Evolutionary conservation across 2,797 vertebrate species (phyloP).

Genomic region (Garrulus glandarius): DNA sequence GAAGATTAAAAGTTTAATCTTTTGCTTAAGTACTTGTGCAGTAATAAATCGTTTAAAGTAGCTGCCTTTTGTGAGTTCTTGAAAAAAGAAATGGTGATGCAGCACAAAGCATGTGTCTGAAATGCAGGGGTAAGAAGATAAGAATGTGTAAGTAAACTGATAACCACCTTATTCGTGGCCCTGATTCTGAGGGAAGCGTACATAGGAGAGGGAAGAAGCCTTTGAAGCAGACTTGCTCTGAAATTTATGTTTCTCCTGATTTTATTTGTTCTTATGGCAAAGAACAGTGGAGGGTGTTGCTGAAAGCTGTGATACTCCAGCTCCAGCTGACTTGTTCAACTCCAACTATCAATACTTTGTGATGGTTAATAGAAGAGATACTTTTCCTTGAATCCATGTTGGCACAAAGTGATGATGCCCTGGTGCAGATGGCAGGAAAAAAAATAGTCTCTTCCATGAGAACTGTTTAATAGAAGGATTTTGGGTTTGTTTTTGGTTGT

Average conservation of each 20-base stretch:
- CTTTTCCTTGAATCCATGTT: background rate
- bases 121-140: background rate
- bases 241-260: background rate
- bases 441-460: background rate
- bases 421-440: background rate
- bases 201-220: background rate
- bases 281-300: background rate
- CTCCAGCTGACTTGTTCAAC: background rate
- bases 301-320: background rate
- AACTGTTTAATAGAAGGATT: background rate
- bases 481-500: rapidly evolving
- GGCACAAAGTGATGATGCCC: background rate
- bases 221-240: background rate
- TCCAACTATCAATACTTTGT: background rate
- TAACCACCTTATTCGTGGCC: background rate
- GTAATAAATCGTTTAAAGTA: background rate
- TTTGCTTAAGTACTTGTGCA: background rate
- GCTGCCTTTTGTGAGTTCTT: background rate
- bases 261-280: background rate
- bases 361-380: background rate
- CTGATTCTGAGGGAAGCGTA: background rate
- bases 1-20: background rate
- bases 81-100: background rate
- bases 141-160: background rate
- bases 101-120: background rate